Conservation (phyloP, 2,113 vertebrate genomes). For the Corythornis madagascariensis region DNA sequence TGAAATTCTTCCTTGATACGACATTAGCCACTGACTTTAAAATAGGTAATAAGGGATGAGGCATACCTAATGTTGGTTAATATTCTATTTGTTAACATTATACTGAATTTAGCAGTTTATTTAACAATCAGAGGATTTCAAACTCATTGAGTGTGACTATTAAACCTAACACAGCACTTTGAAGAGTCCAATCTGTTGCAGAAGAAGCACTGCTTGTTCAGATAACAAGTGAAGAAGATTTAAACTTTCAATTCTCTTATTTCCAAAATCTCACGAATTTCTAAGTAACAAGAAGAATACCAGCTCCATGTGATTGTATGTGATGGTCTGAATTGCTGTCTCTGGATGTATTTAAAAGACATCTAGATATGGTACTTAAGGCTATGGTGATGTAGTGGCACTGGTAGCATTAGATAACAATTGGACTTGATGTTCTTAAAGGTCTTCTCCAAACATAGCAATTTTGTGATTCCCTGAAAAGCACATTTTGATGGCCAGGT, state of each 20-base stretch:
- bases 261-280: neutral
- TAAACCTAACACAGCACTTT: neutral
- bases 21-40: neutral
- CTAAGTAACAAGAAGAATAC: neutral
- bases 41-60: neutral
- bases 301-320: neutral
- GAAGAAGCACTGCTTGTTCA: neutral
- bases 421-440: no score
- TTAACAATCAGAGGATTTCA: neutral
- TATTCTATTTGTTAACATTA: neutral
- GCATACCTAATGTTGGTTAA: neutral
- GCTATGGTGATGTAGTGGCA: no score
- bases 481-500: neutral
- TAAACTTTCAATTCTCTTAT: neutral
- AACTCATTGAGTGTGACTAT: neutral
- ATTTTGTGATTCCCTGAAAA: neutral
- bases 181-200: neutral
- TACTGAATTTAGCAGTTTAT: neutral
- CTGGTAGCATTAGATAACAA: no score
- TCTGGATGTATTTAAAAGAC: no score
- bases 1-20: neutral
- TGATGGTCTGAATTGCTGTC: no score
- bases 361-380: no score
- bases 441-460: no score
- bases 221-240: conserved; percentile 1